Evolutionary conservation across 2,113 vertebrate species (phyloP), one percentile per base, ranked within the genome.

Genomic region (Nycticorax nycticorax): DNA sequence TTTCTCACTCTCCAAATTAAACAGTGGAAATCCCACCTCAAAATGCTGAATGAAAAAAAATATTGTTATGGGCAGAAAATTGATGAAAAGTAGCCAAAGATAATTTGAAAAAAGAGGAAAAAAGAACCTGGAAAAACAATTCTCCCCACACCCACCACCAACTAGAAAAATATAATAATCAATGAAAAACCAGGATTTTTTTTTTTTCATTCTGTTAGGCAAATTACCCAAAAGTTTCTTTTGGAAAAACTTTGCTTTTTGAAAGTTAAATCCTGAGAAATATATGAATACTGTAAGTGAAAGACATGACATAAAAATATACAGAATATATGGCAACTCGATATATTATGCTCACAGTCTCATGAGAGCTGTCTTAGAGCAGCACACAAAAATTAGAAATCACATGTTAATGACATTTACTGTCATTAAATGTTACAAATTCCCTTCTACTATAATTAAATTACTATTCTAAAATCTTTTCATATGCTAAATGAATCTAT

Each of bases 361-460:
- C 94, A 68, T 96, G 88, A 96, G 80, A 96, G 84, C 47, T 92
- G 22, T 52, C 45, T 41, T 93, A 91, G 39, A 64, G 79, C 71
- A 69, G 30, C 22, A 71, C 12, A 62, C 6, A 84, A 78, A 74
- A 88, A 90, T 47, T 68, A 94, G 68, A 89, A 92, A 92, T 75
- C 14, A 57, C 15, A 68, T 0, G 4, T 67, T 91, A 91, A 92
- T 84, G 35, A 56, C 21, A 63, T 78, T 50, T 85, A 50, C 28
- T 94, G 47, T 33, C 20, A 88, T n/a, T 69, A 87, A 50, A 77
- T 37, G 8, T 22, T 92, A 95, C 10, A 83, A 88, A 88, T 85
- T 88, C 41, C 48, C 41, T 92, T 45, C 37, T 93, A 56, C n/a
- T 85, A 26, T 41, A 86, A 66, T 57, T 85, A 45, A 69, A 62